These are phyloP conservation scores for Tapera naevia DNA, from an alignment of 2,797 vertebrate species.

Conservation along the genomic window DNA sequence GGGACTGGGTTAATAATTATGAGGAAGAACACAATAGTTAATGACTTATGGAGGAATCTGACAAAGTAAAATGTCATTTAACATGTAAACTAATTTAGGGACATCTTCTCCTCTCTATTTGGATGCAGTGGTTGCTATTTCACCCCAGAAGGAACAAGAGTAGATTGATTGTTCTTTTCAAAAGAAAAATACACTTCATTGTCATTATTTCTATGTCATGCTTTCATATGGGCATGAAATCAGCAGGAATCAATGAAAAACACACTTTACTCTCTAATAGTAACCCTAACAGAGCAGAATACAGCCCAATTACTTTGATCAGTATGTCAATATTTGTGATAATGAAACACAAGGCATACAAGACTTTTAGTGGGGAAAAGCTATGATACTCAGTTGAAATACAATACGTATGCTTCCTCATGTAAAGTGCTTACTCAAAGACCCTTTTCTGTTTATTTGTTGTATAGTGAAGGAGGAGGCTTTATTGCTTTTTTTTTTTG, in stretches of 20 bases:
- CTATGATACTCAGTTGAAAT: not conserved
- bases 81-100: not conserved
- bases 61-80: slow-evolving; percentile 24
- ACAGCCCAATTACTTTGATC: slow-evolving; percentile 8
- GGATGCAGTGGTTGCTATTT: not conserved
- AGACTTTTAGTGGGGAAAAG: not conserved
- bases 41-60: not conserved
- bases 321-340: slow-evolving; percentile 4
- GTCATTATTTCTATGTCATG: not conserved
- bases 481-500: slow-evolving; percentile 10
- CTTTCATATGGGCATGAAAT: slow-evolving; percentile 8
- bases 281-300: not conserved
- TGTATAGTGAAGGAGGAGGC: not conserved
- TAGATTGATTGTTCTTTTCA: slow-evolving; percentile 5
- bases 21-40: not conserved
- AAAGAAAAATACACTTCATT: not conserved
- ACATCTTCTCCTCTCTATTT: not conserved
- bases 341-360: not conserved
- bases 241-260: not conserved
- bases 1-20: not conserved
- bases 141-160: not conserved
- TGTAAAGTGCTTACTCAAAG: not conserved
- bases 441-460: not conserved
- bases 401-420: accelerated
- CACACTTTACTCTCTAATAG: not conserved